Evolutionary conservation across 2,113 vertebrate genomes (phyloP).

Genomic region (Chloebia gouldiae): DNA sequence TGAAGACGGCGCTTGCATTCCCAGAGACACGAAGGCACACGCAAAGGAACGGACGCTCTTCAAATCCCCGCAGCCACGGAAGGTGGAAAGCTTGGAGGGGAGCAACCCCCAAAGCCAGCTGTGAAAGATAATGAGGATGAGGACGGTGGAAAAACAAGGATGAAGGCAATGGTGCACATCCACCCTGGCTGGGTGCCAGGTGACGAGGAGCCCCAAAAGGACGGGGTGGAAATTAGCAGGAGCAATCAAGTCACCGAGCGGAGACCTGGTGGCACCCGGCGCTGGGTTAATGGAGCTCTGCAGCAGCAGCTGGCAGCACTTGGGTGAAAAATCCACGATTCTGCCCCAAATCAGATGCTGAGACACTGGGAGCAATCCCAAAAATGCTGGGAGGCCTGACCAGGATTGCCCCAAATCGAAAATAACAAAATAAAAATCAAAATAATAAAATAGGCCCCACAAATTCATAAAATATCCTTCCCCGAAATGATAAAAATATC

Average conservation of each 20-base stretch:
- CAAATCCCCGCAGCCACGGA: background rate
- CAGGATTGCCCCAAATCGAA: too few relatives aligned
- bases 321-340: accelerated
- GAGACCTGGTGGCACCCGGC: background rate
- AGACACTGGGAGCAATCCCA: background rate
- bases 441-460: too few relatives aligned
- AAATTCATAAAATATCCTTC: too few relatives aligned
- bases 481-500: too few relatives aligned
- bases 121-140: background rate
- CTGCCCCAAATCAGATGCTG: background rate
- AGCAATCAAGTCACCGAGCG: background rate
- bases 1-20: accelerated
- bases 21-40: background rate
- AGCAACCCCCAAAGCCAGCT: background rate
- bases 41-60: accelerated
- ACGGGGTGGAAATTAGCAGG: background rate
- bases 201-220: background rate
- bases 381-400: too few relatives aligned
- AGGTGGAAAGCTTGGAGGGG: background rate
- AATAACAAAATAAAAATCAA: too few relatives aligned
- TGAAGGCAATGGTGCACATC: background rate
- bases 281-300: slow-evolving; percentile 53
- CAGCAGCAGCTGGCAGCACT: slow-evolving; percentile 8
- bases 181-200: accelerated
- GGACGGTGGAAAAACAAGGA: background rate